Conservation (phyloP, 2,113 vertebrate species). For the Apistogramma diplotaenia region DNA sequence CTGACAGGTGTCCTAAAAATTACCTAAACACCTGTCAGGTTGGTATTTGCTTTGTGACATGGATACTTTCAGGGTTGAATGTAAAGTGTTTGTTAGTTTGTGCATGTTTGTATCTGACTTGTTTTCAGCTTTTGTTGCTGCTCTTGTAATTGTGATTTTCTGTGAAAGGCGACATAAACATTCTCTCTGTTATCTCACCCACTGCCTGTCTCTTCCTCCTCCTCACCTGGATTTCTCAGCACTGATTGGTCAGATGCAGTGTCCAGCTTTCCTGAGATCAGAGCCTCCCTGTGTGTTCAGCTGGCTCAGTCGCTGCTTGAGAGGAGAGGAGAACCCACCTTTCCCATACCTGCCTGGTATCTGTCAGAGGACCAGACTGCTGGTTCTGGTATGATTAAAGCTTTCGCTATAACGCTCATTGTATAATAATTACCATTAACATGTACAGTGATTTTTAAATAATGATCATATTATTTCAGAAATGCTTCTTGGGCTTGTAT, state of each 20-base stretch:
- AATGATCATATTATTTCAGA: too few species aligned
- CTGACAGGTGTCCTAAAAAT: background rate
- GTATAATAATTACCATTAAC: too few species aligned
- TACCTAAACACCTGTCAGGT: background rate
- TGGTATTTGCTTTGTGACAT: background rate
- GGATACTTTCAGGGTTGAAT: background rate
- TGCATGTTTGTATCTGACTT: background rate
- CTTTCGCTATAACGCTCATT: too few species aligned
- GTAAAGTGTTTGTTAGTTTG: background rate
- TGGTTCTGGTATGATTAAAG: constrained; percentile 84
- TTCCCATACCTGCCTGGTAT: constrained; percentile 90
- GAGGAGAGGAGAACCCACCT: constrained; percentile 79
- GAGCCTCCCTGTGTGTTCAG: constrained; percentile 91
- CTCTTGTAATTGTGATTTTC: background rate
- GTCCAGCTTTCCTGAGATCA: constrained; percentile 82
- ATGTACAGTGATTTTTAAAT: too few species aligned
- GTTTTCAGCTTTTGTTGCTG: background rate
- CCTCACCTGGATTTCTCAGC: constrained; percentile 63
- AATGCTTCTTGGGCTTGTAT: too few species aligned
- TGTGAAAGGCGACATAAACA: background rate
- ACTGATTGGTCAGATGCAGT: constrained; percentile 87
- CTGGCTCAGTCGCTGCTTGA: constrained; percentile 91
- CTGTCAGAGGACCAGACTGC: constrained; percentile 90
- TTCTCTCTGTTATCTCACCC: background rate
- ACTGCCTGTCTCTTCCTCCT: background rate